phyloP scores from a whole-genome alignment of 2,888 invertebrate genomes.

The Caenorhabditis sulstoni region DNA sequence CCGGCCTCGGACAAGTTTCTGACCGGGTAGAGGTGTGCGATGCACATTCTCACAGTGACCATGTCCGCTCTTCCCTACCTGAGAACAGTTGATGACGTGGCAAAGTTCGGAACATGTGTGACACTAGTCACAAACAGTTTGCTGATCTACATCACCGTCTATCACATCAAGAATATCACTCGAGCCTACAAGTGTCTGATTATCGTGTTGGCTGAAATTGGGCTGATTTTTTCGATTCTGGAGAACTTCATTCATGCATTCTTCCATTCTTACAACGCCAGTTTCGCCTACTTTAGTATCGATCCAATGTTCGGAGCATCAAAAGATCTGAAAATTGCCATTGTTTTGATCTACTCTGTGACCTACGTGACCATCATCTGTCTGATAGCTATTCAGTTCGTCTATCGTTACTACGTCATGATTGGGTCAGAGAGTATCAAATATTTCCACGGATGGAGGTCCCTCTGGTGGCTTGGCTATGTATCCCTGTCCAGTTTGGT shows the following conservation, averaged over 20 bases:
- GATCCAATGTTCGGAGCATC: background rate
- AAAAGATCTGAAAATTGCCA: background rate
- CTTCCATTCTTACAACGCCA: constrained; percentile 6
- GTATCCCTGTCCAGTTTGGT: background rate
- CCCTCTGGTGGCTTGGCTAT: background rate
- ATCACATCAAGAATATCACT: background rate
- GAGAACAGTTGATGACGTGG: background rate
- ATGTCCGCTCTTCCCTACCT: background rate
- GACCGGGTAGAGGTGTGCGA: too few species aligned
- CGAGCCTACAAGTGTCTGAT: background rate
- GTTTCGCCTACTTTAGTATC: background rate
- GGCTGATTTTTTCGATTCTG: background rate
- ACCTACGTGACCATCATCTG: background rate
- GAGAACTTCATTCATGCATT: background rate
- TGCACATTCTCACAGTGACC: too few species aligned
- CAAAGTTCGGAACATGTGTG: background rate
- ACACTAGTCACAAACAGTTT: background rate
- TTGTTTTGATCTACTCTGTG: background rate
- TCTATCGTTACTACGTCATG: background rate
- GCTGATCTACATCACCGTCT: background rate
- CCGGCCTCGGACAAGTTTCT: too few species aligned
- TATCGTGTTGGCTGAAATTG: background rate
- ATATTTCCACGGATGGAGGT: background rate
- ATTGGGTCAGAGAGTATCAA: background rate
- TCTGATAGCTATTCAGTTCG: background rate